Conservation (phyloP, 2,888 invertebrate species). For the Pecten maximus region DNA sequence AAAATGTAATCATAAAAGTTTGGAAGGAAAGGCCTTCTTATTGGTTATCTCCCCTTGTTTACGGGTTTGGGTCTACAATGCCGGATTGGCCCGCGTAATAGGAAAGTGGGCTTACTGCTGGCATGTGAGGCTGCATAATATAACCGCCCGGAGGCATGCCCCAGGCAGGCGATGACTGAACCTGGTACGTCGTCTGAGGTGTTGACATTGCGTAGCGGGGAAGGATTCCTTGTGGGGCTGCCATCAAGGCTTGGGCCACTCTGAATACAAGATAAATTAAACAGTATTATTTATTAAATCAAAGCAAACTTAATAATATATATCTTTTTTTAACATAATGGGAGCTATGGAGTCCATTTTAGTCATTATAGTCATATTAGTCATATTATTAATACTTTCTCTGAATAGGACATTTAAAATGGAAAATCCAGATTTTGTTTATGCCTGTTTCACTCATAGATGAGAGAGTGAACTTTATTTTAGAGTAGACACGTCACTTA, state of each 20-base stretch:
- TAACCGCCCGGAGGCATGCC: constrained; percentile 61
- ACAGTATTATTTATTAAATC: not conserved
- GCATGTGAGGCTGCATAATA: constrained; percentile 77
- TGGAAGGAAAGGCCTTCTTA: constrained; percentile 27
- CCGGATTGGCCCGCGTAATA: constrained; percentile 83
- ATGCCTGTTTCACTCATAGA: not conserved
- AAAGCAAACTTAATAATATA: not conserved
- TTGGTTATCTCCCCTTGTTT: constrained; percentile 30
- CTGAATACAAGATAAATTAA: constrained; percentile 44
- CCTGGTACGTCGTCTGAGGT: constrained; percentile 80
- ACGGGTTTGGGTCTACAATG: constrained; percentile 49
- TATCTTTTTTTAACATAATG: too few species aligned
- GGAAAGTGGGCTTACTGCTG: constrained; percentile 74
- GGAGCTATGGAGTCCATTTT: too few species aligned
- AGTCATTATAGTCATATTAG: too few species aligned
- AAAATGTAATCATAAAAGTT: constrained; percentile 24
- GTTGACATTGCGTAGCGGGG: constrained; percentile 76
- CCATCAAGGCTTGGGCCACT: constrained; percentile 65
- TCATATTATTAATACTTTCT: too few species aligned
- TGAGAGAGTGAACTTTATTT: not conserved
- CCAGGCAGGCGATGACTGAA: constrained; percentile 65
- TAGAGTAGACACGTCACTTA: constrained; percentile 60
- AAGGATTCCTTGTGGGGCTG: constrained; percentile 74
- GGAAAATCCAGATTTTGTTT: too few species aligned
- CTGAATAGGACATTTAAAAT: not conserved